phyloP scores from a whole-genome alignment of 2,888 invertebrate species.

The Boloria selene region DNA sequence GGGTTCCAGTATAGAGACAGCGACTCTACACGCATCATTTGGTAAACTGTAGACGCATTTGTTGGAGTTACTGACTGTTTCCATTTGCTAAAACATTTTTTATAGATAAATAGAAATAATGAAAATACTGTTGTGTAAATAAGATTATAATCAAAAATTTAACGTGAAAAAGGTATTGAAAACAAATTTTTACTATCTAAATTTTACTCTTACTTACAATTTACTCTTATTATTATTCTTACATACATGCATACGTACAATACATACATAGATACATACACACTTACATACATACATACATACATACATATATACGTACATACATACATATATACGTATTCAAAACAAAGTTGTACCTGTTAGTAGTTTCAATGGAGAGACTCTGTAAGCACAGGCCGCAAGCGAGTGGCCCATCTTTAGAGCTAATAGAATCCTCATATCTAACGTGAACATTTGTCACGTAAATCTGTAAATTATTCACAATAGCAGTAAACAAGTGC shows the following conservation, averaged over 20 bases:
- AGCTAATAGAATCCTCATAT: conserved; percentile 89
- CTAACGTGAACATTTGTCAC: conserved; percentile 90
- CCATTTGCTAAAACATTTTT: conserved; percentile 85
- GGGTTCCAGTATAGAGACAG: conserved; percentile 91
- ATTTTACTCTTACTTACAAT: too few species aligned
- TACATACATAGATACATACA: too few species aligned
- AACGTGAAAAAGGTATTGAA: not conserved
- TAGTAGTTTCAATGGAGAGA: conserved; percentile 90
- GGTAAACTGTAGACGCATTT: conserved; percentile 84
- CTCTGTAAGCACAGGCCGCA: conserved; percentile 90
- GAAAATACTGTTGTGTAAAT: not conserved
- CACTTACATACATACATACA: too few species aligned
- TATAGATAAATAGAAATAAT: not conserved
- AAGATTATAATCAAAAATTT: not conserved
- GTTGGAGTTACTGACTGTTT: conserved; percentile 85
- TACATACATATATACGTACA: too few species aligned
- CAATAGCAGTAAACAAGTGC: conserved; percentile 87
- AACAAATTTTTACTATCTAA: not conserved
- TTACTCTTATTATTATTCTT: too few species aligned
- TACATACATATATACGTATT: too few species aligned
- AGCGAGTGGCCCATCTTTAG: conserved; percentile 85
- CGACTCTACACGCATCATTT: conserved; percentile 89
- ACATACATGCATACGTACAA: too few species aligned
- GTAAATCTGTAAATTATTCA: conserved; percentile 90
- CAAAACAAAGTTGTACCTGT: conserved; percentile 78